A percentile compares a stretch with the other conserved stretches of the same genome.
Evolutionary conservation across 2,797 vertebrate species (phyloP).

Genomic region (Microhierax caerulescens): DNA sequence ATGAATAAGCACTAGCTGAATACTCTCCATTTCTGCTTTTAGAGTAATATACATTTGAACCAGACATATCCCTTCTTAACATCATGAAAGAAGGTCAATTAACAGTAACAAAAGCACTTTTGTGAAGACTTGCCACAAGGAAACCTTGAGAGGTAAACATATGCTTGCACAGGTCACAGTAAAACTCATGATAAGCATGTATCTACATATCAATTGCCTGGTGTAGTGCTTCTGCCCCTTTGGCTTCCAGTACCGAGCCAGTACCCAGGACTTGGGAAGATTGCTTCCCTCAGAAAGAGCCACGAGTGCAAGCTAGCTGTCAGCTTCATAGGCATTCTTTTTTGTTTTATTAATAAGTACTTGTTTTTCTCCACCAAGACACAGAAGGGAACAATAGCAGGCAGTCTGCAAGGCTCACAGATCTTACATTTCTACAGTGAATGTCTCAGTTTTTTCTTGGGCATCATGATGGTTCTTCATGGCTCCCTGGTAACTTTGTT

Average conservation of each 20-base stretch:
- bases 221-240: not conserved
- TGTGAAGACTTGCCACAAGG: not conserved
- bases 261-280: not conserved
- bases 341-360: not conserved
- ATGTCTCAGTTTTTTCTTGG: not conserved
- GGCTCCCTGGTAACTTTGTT: not conserved
- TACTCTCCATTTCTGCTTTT: not conserved
- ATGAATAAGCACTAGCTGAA: not conserved
- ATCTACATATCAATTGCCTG: not conserved
- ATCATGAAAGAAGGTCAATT: not conserved
- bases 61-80: not conserved
- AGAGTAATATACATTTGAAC: not conserved
- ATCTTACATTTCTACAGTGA: not conserved
- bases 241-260: not conserved
- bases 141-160: not conserved
- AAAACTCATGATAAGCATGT: not conserved
- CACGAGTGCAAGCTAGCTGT: not conserved
- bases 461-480: not conserved
- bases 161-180: fast-evolving
- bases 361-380: not conserved
- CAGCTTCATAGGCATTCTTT: not conserved
- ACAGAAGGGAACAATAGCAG: not conserved
- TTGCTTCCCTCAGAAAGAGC: not conserved
- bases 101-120: not conserved
- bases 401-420: not conserved